Evolutionary conservation across 2,797 vertebrate genomes (phyloP).

Genomic region (Adelosebastes latens): DNA sequence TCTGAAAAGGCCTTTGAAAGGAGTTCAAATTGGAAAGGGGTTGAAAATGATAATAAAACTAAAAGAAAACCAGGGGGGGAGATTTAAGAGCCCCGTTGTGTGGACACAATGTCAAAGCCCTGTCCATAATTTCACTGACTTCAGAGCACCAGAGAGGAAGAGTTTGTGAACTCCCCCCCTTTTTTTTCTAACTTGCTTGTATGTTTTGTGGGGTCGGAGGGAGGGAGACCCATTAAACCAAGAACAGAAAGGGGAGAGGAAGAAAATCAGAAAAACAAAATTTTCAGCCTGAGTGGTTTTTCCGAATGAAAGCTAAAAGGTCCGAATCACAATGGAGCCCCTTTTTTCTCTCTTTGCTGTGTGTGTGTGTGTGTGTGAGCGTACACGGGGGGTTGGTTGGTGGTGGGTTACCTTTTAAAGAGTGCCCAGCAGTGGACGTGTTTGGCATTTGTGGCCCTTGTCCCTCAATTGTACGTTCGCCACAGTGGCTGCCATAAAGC

Average conservation of each 20-base stretch:
- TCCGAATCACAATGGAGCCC: constrained; percentile 71
- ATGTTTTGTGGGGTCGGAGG: constrained; percentile 42
- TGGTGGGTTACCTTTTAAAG: constrained; percentile 75
- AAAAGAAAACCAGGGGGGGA: constrained; percentile 35
- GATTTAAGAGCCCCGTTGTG: constrained; percentile 65
- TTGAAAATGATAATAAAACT: constrained; percentile 70
- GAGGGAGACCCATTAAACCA: constrained; percentile 56
- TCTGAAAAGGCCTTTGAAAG: constrained; percentile 71
- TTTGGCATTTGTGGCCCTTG: constrained; percentile 83
- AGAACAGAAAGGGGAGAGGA: constrained; percentile 57
- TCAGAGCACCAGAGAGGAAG: constrained; percentile 35
- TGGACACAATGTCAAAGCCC: constrained; percentile 52
- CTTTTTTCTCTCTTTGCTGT: constrained; percentile 31
- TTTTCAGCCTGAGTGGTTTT: constrained; percentile 83
- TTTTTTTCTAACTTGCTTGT: constrained; percentile 59
- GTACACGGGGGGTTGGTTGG: constrained; percentile 51
- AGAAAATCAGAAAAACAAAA: constrained; percentile 77
- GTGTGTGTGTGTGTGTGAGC: constrained; percentile 42
- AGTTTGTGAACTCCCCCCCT: constrained; percentile 30
- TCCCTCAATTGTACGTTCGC: constrained; percentile 75
- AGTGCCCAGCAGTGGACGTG: constrained; percentile 84
- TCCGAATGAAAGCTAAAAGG: constrained; percentile 81
- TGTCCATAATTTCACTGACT: constrained; percentile 73
- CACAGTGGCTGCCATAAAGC: constrained; percentile 71
- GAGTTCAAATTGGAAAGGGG: constrained; percentile 61